Conservation (phyloP, 1,140 invertebrate genomes). For the Lutraria rhynchaena region DNA sequence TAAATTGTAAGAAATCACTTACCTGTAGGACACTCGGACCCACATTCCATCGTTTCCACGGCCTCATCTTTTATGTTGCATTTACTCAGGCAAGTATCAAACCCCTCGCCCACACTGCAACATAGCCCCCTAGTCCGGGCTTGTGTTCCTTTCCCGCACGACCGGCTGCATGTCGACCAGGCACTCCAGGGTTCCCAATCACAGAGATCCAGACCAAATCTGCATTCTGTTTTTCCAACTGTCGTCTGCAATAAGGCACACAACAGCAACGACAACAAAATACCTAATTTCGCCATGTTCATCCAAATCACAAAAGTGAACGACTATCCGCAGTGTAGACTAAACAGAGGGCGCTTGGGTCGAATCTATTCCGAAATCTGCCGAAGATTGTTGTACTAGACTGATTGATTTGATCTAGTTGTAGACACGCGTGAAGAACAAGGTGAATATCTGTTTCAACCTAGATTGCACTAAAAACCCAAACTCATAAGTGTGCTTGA, state of each 20-base stretch:
- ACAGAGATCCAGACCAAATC: conserved; percentile 3
- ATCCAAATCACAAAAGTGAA: too few species aligned
- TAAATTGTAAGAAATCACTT: not conserved
- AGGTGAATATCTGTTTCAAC: too few species aligned
- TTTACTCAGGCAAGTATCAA: conserved; percentile 2
- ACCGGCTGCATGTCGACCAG: conserved; percentile 47
- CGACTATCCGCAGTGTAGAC: too few species aligned
- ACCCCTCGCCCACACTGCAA: conserved; percentile 14
- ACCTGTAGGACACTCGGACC: conserved; percentile 39
- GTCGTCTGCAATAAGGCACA: not conserved
- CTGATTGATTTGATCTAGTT: too few species aligned
- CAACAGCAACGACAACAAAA: too few species aligned
- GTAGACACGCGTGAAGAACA: too few species aligned
- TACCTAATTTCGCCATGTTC: too few species aligned
- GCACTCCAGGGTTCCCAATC: conserved; percentile 42
- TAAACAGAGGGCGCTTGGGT: too few species aligned
- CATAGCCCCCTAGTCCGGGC: conserved; percentile 38
- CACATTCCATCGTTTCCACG: not conserved
- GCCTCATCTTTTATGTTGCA: conserved; percentile 10
- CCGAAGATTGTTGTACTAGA: too few species aligned
- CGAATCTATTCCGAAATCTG: too few species aligned
- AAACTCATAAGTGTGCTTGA: too few species aligned
- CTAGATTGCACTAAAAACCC: too few species aligned
- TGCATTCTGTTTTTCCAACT: not conserved
- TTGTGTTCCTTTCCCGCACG: conserved; percentile 31